A percentile compares a stretch with the other conserved stretches of the same genome.
phyloP scores from a whole-genome alignment of 2,888 invertebrate species.

The Petrophora chlorosata region DNA sequence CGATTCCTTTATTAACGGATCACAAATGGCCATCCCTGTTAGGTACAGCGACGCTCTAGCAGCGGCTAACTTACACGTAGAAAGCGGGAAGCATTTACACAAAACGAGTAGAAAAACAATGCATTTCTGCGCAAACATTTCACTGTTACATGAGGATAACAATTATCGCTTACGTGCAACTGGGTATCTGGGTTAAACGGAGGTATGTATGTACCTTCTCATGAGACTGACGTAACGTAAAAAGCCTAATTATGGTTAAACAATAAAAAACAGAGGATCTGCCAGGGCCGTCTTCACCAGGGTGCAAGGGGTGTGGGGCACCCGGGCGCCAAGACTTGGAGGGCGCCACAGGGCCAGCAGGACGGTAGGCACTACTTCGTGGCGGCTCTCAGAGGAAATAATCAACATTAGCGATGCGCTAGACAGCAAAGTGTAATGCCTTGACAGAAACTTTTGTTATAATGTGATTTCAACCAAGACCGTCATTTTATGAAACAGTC shows the following conservation, averaged over 20 bases:
- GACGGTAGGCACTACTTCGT: too few relatives aligned
- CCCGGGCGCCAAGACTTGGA: too few relatives aligned
- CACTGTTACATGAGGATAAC: constrained; percentile 23
- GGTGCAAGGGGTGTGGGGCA: too few relatives aligned
- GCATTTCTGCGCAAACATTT: constrained; percentile 21
- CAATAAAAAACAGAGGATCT: neutral
- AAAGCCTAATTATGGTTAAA: neutral
- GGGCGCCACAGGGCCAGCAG: too few relatives aligned
- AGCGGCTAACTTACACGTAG: constrained; percentile 29
- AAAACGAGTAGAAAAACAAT: constrained; percentile 43
- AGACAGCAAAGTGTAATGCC: too few relatives aligned
- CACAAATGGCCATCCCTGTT: neutral
- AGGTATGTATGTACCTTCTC: neutral
- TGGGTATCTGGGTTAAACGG: constrained; percentile 3
- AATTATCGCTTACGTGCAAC: constrained; percentile 9
- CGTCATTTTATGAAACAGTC: too few relatives aligned
- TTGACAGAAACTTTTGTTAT: too few relatives aligned
- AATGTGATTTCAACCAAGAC: too few relatives aligned
- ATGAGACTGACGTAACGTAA: neutral
- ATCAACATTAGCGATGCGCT: too few relatives aligned
- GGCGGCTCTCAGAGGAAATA: too few relatives aligned
- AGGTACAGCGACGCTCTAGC: neutral
- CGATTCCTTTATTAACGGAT: neutral
- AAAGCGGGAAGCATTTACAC: constrained; percentile 50
- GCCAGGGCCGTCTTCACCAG: too few relatives aligned